These are phyloP conservation scores for Turdus rufiventris DNA, from an alignment of 2,113 vertebrate genomes.

Conservation along the genomic window DNA sequence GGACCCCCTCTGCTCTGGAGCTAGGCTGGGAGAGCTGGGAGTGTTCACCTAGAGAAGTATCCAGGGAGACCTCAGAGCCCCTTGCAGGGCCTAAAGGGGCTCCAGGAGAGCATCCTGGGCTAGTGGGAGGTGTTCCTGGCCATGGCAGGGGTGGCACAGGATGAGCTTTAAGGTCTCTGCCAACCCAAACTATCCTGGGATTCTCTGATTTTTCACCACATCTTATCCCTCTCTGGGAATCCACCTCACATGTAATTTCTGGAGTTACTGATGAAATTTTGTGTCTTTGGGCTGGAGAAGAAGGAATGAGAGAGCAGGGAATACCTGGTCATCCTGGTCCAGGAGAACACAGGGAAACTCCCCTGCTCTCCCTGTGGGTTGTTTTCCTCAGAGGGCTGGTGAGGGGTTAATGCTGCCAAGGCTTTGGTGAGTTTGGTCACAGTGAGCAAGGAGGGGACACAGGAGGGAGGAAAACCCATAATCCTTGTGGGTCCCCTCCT, in stretches of 20 bases:
- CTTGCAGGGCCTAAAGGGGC: background rate
- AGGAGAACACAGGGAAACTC: background rate
- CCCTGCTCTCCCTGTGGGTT: rapidly evolving
- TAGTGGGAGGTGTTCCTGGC: background rate
- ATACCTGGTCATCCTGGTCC: rapidly evolving
- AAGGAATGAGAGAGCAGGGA: background rate
- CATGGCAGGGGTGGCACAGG: rapidly evolving
- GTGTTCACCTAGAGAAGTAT: background rate
- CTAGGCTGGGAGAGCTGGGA: background rate
- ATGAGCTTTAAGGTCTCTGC: rapidly evolving
- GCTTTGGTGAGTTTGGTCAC: background rate
- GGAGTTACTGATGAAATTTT: rapidly evolving
- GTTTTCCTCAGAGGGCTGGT: rapidly evolving
- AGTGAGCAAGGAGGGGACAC: background rate
- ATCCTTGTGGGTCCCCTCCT: no score
- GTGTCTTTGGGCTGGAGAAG: background rate
- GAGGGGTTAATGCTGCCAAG: rapidly evolving
- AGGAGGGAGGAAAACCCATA: background rate
- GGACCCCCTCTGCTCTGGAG: background rate
- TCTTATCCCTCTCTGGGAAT: rapidly evolving
- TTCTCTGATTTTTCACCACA: background rate
- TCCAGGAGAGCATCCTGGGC: background rate
- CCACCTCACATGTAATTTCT: rapidly evolving
- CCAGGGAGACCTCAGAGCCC: background rate
- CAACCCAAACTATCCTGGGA: no score